Evolutionary conservation across 2,888 invertebrate species (phyloP), one percentile per base, ranked within the genome.

Genomic region (Meliscaeva auricollis): DNA sequence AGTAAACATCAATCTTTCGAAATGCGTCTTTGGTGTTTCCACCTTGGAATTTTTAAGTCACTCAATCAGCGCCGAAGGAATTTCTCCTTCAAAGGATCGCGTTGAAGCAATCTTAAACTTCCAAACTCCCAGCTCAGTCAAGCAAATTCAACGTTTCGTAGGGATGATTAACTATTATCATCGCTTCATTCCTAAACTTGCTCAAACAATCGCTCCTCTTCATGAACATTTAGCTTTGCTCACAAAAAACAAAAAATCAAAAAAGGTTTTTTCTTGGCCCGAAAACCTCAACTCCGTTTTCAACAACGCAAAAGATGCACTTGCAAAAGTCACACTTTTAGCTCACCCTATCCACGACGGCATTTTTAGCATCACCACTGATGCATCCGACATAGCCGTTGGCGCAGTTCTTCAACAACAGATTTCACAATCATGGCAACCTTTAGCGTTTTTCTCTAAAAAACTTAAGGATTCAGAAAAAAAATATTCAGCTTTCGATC

Each of bases 401-500:
- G 89, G 89, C 0, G 89, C 87, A 0, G 88, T 79, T 0, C 62
- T 90, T 11, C 87, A 90, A 32, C 88, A 90, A 66, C 26, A 26
- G 3, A 62, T 56, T 11, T 56, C 72, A 0, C 69, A 56, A 4
- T 44, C 3, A 0, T 89, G 89, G 89, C 46, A 88, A 62, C 88
- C 89, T 4, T 69, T 89, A 2, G 81, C 68, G 0, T 90, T 89
- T 48, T 90, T 89, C 76, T 88, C 89, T 0, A 87, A 77, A 68
- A 89, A 89, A 68, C 76, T 90, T 1, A 84, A 64, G 13, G 22
- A 70, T 0, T 66, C 89, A 0, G 88, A 90, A 73, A 44, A 2
- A 1, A 89, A 87, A 22, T 90, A 89, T 82, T 87, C 87, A 54
- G 75, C 89, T 1, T 89, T 87, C 66, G 88, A 89, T 26, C 46